Evolutionary conservation across 2,888 invertebrate species (phyloP).

Genomic region (Isotomurus palustris): DNA sequence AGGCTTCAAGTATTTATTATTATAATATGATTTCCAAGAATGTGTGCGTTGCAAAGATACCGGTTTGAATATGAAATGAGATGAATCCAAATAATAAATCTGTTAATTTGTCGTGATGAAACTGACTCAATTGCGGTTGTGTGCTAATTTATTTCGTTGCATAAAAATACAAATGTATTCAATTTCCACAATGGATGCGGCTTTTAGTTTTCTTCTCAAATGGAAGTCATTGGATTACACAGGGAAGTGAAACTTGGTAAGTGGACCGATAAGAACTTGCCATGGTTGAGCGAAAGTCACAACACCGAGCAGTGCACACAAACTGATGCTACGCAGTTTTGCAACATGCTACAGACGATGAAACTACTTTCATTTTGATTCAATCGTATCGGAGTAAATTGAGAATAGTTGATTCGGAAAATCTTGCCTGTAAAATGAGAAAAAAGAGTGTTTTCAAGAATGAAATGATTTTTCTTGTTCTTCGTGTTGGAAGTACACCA

Average conservation of each 20-base stretch:
- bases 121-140: conserved; percentile 3
- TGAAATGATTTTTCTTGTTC: conserved; percentile 45
- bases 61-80: conserved; percentile 15
- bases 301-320: too few relatives aligned
- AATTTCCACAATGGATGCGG: too few relatives aligned
- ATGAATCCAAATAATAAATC: conserved; percentile 36
- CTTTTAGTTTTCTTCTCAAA: too few relatives aligned
- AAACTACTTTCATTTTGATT: too few relatives aligned
- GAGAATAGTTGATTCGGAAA: conserved; percentile 36
- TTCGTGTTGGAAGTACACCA: conserved; percentile 38
- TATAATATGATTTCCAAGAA: not conserved
- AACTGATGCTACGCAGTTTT: too few relatives aligned
- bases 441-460: conserved; percentile 37
- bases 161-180: too few relatives aligned
- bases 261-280: too few relatives aligned
- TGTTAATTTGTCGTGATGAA: conserved; percentile 42
- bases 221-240: too few relatives aligned
- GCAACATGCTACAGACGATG: too few relatives aligned
- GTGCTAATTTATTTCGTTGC: not conserved
- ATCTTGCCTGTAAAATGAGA: conserved; percentile 31
- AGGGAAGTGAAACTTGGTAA: too few relatives aligned
- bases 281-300: too few relatives aligned
- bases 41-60: conserved; percentile 10
- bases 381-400: too few relatives aligned
- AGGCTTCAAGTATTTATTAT: not conserved